Percentiles rank a stretch among this genome's conserved stretches.
phyloP scores from a whole-genome alignment of 2,797 vertebrate species.

The Sebastes taczanowskii region DNA sequence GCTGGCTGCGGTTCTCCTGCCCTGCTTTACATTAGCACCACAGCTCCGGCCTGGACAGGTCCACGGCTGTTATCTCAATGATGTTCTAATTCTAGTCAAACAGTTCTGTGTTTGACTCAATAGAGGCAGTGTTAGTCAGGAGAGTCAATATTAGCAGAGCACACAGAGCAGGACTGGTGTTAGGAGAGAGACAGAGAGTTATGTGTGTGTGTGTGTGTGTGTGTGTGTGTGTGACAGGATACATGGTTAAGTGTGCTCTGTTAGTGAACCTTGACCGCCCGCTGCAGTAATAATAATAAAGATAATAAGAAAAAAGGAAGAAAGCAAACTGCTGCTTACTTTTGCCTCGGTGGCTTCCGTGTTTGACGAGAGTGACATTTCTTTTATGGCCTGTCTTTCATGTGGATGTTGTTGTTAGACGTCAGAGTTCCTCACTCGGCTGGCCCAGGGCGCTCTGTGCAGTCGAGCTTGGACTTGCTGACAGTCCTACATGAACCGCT shows the following conservation, averaged over 20 bases:
- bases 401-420: slow-evolving; percentile 62
- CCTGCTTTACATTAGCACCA: slow-evolving; percentile 68
- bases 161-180: slow-evolving; percentile 87
- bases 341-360: slow-evolving; percentile 60
- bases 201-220: slow-evolving; percentile 37
- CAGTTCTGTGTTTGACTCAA: slow-evolving; percentile 88
- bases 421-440: slow-evolving; percentile 23
- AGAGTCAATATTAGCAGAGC: slow-evolving; percentile 96
- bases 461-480: slow-evolving; percentile 51
- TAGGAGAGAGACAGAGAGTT: slow-evolving; percentile 83
- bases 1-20: slow-evolving; percentile 33
- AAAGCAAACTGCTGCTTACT: slow-evolving; percentile 68
- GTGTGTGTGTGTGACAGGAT: slow-evolving; percentile 51
- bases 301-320: slow-evolving; percentile 74
- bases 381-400: slow-evolving; percentile 60
- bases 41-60: slow-evolving; percentile 74
- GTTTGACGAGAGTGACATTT: slow-evolving; percentile 69
- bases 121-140: slow-evolving; percentile 89
- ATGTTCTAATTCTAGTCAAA: slow-evolving; percentile 90
- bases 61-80: slow-evolving; percentile 83
- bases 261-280: slow-evolving; percentile 78
- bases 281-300: slow-evolving; percentile 73
- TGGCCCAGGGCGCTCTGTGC: slow-evolving; percentile 10
- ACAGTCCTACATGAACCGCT: slow-evolving; percentile 44
- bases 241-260: slow-evolving; percentile 70